These are phyloP conservation scores for Pantherophis vulpinus DNA, from an alignment of 2,797 vertebrate species.

Conservation along the genomic window DNA sequence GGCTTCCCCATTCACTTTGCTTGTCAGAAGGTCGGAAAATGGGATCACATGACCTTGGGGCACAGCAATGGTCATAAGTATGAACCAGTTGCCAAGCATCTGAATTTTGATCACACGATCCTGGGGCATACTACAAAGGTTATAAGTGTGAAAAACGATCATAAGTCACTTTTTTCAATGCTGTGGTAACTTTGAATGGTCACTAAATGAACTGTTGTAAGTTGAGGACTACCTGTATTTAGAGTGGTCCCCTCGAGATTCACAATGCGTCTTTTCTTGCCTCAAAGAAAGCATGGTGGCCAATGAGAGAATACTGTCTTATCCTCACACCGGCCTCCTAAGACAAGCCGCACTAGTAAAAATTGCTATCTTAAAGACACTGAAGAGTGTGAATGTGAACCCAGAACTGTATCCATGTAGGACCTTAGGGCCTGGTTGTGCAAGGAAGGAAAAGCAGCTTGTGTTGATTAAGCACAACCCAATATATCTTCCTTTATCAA, in stretches of 20 bases:
- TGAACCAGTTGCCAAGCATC: neutral
- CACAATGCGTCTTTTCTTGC: neutral
- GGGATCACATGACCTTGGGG: neutral
- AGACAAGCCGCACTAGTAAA: neutral
- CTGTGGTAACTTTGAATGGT: neutral
- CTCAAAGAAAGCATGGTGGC: neutral
- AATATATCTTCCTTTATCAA: neutral
- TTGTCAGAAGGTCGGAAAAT: neutral
- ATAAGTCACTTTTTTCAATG: neutral
- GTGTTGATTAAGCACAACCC: neutral
- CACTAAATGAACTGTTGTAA: neutral
- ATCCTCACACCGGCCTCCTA: neutral
- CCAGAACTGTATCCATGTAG: neutral
- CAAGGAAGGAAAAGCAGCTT: neutral
- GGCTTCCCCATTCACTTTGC: neutral
- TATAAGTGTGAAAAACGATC: neutral
- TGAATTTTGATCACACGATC: neutral
- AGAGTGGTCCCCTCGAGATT: neutral
- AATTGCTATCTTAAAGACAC: neutral
- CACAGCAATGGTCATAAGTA: neutral
- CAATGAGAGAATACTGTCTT: neutral
- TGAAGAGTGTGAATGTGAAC: too few species aligned
- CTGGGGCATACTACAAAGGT: neutral
- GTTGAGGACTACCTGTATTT: neutral
- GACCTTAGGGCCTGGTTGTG: too few species aligned